Percentiles rank a stretch among this genome's conserved stretches.
phyloP scores from a whole-genome alignment of 1,140 invertebrate species.

The Chionoecetes opilio region DNA sequence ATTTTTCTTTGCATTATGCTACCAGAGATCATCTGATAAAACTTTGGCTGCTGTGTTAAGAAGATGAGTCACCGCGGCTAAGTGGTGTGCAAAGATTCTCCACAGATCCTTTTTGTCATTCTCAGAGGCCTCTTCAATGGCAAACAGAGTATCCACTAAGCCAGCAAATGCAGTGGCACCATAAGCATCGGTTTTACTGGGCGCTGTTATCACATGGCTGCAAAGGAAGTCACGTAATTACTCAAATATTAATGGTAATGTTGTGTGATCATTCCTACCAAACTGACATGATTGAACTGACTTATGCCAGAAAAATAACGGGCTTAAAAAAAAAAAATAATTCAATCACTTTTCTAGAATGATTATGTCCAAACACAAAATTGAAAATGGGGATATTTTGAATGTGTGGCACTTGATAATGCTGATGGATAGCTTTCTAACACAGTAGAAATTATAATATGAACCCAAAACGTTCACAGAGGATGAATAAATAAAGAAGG shows the following conservation, averaged over 20 bases:
- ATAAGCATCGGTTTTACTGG: conserved; percentile 83
- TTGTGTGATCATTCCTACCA: too few species aligned
- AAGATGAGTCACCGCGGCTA: conserved; percentile 73
- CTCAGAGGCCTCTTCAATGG: conserved; percentile 59
- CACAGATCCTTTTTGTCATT: conserved; percentile 62
- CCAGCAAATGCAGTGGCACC: conserved; percentile 84
- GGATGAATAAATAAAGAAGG: too few species aligned
- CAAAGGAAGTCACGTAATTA: not conserved
- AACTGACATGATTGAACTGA: too few species aligned
- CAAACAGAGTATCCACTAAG: conserved; percentile 82
- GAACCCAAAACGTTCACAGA: too few species aligned
- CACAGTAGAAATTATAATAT: too few species aligned
- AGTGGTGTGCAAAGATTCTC: conserved; percentile 73
- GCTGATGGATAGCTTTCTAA: too few species aligned
- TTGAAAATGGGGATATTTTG: too few species aligned
- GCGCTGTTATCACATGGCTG: conserved; percentile 84
- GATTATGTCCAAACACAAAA: too few species aligned
- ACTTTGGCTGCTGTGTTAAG: conserved; percentile 74
- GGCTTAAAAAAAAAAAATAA: too few species aligned
- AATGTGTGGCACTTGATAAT: too few species aligned
- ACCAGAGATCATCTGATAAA: conserved; percentile 76
- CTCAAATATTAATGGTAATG: not conserved
- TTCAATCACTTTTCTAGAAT: too few species aligned
- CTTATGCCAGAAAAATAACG: too few species aligned
- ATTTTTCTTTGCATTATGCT: not conserved